Evolutionary conservation across 2,113 vertebrate genomes (phyloP).

Genomic region (Chaetorhynchus papuensis): DNA sequence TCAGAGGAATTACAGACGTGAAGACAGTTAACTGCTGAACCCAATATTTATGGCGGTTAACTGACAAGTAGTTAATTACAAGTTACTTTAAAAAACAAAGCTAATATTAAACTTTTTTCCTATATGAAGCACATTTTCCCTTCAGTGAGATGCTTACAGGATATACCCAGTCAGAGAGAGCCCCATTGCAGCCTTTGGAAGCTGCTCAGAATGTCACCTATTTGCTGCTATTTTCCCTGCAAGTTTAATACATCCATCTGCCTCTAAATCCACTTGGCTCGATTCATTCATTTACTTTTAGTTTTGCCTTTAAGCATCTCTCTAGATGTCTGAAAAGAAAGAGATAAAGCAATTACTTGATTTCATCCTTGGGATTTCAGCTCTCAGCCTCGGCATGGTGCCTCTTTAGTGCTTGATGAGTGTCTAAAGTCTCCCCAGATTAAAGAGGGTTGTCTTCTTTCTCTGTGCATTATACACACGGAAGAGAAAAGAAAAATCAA

Average conservation of each 20-base stretch:
- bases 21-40: not conserved
- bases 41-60: not conserved
- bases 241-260: not conserved
- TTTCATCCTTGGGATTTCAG: slow-evolving; percentile 50
- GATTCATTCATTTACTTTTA: slow-evolving; percentile 1
- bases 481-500: slow-evolving; percentile 36
- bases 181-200: not conserved
- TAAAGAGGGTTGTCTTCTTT: slow-evolving; percentile 20
- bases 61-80: not conserved
- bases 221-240: not conserved
- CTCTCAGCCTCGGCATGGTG: slow-evolving; percentile 26
- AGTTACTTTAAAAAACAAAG: not conserved
- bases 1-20: not conserved
- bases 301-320: slow-evolving; percentile 32
- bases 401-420: slow-evolving; percentile 56
- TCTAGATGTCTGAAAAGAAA: slow-evolving; percentile 43
- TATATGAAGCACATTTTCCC: not conserved
- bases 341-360: slow-evolving; percentile 58
- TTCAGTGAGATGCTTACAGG: not conserved
- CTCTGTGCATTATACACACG: not conserved
- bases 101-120: not conserved
- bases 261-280: not conserved
- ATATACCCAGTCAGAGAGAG: not conserved
- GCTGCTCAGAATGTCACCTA: not conserved
- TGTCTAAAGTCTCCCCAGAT: slow-evolving; percentile 45